These are phyloP conservation scores for Pantherophis alleghaniensis DNA, from an alignment of 2,797 vertebrate species.

Conservation along the genomic window DNA sequence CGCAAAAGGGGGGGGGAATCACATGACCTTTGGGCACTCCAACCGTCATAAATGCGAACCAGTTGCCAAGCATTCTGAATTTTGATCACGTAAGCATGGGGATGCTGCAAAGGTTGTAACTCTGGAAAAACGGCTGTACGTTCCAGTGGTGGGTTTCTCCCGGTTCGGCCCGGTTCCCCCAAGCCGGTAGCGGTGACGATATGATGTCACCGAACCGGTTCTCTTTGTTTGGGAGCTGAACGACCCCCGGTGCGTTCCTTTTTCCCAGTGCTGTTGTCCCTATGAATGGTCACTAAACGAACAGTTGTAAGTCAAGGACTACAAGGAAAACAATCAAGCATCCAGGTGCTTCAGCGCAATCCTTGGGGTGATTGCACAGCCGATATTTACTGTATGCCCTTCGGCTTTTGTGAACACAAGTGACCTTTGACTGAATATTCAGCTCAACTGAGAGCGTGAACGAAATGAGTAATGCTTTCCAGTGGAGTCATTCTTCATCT, in stretches of 20 bases:
- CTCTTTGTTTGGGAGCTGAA: too few species aligned
- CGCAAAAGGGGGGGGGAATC: too few species aligned
- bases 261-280: background rate
- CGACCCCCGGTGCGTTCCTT: background rate
- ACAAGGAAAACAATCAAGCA: background rate
- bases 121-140: too few species aligned
- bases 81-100: too few species aligned
- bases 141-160: too few species aligned
- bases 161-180: too few species aligned
- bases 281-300: background rate
- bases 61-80: too few species aligned
- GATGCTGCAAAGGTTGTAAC: too few species aligned
- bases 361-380: background rate
- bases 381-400: background rate
- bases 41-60: too few species aligned
- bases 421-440: background rate
- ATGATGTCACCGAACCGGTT: too few species aligned
- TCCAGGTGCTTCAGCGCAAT: background rate
- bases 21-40: too few species aligned
- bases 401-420: background rate
- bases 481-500: background rate
- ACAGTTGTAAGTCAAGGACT: background rate
- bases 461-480: background rate
- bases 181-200: too few species aligned
- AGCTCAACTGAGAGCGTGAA: background rate